Evolutionary conservation across 2,797 vertebrate genomes (phyloP).

Genomic region (Acropternis orthonyx): DNA sequence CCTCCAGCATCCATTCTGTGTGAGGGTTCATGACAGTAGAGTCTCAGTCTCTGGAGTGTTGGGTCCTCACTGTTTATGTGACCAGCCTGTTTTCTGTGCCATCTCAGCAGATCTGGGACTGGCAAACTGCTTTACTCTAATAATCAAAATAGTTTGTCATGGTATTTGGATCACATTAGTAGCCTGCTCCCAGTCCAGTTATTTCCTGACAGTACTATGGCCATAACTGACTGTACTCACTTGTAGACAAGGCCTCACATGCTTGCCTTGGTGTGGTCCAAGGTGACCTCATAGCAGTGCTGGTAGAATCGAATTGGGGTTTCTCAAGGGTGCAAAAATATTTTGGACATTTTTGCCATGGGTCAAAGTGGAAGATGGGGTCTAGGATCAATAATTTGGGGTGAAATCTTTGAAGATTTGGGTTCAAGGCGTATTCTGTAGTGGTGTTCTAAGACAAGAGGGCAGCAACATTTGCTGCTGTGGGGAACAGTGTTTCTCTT

Average conservation of each 20-base stretch:
- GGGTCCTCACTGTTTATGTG: not conserved
- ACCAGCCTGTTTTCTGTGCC: not conserved
- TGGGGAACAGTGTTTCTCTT: not conserved
- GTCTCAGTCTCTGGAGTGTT: not conserved
- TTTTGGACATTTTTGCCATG: not conserved
- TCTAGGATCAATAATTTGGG: not conserved
- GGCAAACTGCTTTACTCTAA: not conserved
- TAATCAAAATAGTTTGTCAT: not conserved
- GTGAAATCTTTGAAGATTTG: not conserved
- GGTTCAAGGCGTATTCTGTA: not conserved
- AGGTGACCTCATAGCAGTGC: not conserved
- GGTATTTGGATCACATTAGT: not conserved
- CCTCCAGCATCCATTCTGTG: not conserved
- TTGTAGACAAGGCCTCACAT: not conserved
- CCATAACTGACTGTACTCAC: not conserved
- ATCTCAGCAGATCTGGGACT: not conserved
- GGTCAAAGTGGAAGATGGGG: not conserved
- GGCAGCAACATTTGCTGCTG: not conserved
- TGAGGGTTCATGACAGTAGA: not conserved
- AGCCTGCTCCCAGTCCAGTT: not conserved
- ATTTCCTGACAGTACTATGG: not conserved
- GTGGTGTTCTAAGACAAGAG: not conserved
- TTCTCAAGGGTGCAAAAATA: not conserved
- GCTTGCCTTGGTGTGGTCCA: not conserved
- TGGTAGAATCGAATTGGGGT: not conserved